Conservation (phyloP, 1,140 invertebrate species). For the Drosophila lowei region DNA sequence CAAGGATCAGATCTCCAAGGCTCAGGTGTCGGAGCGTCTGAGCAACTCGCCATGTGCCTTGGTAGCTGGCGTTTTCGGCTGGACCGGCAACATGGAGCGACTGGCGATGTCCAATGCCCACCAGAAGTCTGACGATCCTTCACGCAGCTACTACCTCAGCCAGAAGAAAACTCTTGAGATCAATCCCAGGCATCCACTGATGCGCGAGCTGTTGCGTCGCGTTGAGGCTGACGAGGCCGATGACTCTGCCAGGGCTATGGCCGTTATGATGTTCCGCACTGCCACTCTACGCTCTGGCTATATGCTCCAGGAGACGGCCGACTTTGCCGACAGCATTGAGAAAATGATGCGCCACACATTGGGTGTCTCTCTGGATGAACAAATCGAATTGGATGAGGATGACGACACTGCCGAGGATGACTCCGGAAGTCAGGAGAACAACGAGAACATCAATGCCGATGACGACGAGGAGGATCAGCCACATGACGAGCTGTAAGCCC, state of each 20-base stretch:
- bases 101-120: conserved; percentile 98
- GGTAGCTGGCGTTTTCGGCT: conserved; percentile 98
- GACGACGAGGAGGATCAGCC: conserved; percentile 77
- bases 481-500: conserved; percentile 74
- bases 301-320: conserved; percentile 92
- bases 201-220: conserved; percentile 94
- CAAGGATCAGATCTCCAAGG: conserved; percentile 93
- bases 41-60: conserved; percentile 97
- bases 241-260: conserved; percentile 92
- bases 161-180: conserved; percentile 99
- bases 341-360: conserved; percentile 92
- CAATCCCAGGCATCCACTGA: conserved; percentile 98
- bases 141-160: conserved; percentile 94
- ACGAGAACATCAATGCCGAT: conserved; percentile 52
- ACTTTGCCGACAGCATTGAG: conserved; percentile 95
- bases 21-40: conserved; percentile 94
- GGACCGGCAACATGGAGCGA: conserved; percentile 99
- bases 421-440: conserved; percentile 52
- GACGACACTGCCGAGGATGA: conserved; percentile 78
- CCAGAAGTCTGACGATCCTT: conserved; percentile 96
- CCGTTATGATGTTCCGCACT: conserved; percentile 95
- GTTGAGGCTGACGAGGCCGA: conserved; percentile 92
- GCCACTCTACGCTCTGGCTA: conserved; percentile 96
- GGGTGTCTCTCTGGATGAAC: conserved; percentile 91
- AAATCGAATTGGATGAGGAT: conserved; percentile 85